Base-by-base conservation (phyloP, 2,113 vertebrate genomes). In the Hyperopisus bebe region DNA sequence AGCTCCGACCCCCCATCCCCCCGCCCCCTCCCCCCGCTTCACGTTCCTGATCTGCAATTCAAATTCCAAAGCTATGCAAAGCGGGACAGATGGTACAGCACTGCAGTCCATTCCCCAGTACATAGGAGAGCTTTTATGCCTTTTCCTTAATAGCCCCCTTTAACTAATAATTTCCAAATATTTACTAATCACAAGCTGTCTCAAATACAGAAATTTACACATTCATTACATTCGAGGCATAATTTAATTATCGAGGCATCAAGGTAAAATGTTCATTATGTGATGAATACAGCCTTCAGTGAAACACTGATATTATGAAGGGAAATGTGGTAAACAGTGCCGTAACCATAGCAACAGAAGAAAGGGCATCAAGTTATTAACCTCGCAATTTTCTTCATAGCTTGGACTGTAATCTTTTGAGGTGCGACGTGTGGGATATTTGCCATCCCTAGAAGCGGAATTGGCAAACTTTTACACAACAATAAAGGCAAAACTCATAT, bases 31-130 rank as follows among this genome's bases (percentile, higher is more conserved):
- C 85, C 85, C 91, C 92, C n/a, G 42, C 70, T 92, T 91, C 91
- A 92, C 92, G 55, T 66, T 92, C 93, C 93, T 91, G 84, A 94
- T 95, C 94, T 95, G 95, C 93, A 95, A 95, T 94, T 93, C 93
- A 93, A 94, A 95, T 95, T 80, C 87, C 53, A 89, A 91, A 92
- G 90, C 91, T 91, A 93, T 93, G 93, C 93, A 93, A 93, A 94
- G 91, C 47, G 90, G 92, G 87, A 92, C 95, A 95, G 94, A 94
- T 95, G 95, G 94, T 91, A 90, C 74, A 91, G 92, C 91, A 91
- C 91, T 91, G 92, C 89, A 92, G 91, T 90, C 88, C 90, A 91
- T 94, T 94, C 93, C 93, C 93, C 88, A 90, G 91, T 92, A 91
- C 90, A 91, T 93, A 92, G 92, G 84, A 44, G 51, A 91, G 88